Evolutionary conservation across 2,888 invertebrate species (phyloP).

Genomic region (Paralinhomoeus sp.): DNA sequence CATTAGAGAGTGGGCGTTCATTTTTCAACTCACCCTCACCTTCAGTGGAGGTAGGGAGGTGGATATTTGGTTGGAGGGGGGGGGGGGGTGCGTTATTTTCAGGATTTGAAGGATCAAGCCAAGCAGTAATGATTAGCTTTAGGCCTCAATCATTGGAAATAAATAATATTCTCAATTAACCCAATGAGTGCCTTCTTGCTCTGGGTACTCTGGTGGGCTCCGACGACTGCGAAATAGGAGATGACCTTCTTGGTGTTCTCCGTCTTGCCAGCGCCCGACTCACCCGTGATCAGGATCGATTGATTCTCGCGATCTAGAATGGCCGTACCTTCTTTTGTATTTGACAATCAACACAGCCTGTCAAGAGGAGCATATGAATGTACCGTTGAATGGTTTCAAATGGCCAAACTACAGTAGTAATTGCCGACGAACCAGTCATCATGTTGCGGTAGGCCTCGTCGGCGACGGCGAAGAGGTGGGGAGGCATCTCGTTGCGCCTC

Average conservation of each 20-base stretch:
- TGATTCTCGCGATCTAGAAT: slow-evolving; percentile 79
- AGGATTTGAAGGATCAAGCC: no score
- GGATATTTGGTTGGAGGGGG: no score
- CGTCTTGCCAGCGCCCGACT: slow-evolving; percentile 98
- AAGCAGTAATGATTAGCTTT: no score
- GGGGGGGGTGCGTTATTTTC: no score
- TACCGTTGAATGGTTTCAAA: no score
- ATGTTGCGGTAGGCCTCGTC: slow-evolving; percentile 98
- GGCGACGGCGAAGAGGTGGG: slow-evolving; percentile 96
- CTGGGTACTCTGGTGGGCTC: slow-evolving; percentile 32
- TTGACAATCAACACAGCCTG: neutral
- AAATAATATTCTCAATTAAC: no score
- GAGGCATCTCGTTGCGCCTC: slow-evolving; percentile 95
- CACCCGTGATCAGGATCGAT: slow-evolving; percentile 98
- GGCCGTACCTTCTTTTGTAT: neutral
- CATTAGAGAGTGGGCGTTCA: no score
- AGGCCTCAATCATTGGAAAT: no score
- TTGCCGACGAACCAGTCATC: slow-evolving; percentile 94
- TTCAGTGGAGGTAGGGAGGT: no score
- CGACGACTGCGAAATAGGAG: slow-evolving; percentile 60
- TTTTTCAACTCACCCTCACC: no score
- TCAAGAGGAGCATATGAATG: neutral
- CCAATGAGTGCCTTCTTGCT: neutral
- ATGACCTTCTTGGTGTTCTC: slow-evolving; percentile 99
- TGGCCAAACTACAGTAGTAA: no score